These are phyloP conservation scores for Lepisosteus osseus DNA, from an alignment of 2,113 vertebrate genomes.

Conservation along the genomic window DNA sequence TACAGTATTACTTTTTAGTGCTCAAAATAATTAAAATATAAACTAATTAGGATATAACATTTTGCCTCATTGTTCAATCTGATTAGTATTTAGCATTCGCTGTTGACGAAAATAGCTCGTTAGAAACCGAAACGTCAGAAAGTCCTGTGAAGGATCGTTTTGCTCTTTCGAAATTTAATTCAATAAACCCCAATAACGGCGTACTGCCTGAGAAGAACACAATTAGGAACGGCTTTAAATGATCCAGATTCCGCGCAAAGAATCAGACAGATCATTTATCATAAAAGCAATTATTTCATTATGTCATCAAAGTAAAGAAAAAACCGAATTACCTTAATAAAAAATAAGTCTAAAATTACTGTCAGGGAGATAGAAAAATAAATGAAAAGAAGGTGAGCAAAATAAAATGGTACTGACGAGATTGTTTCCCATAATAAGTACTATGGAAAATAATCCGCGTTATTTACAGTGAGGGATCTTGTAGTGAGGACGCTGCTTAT, in stretches of 20 bases:
- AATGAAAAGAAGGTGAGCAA: not conserved
- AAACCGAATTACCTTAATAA: slow-evolving; percentile 10
- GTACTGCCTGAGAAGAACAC: slow-evolving; percentile 26
- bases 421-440: not conserved
- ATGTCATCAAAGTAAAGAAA: slow-evolving; percentile 18
- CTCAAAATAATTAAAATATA: slow-evolving; percentile 47
- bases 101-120: slow-evolving; percentile 35
- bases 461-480: not conserved
- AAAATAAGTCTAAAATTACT: slow-evolving; percentile 14
- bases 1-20: slow-evolving; percentile 37
- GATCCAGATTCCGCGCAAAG: slow-evolving; percentile 14
- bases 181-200: slow-evolving; percentile 33
- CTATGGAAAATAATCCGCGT: not conserved
- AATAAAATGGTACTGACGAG: not conserved
- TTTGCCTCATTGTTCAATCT: slow-evolving; percentile 39
- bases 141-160: slow-evolving; percentile 20
- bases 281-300: slow-evolving; percentile 35
- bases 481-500: too few species aligned
- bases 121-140: slow-evolving; percentile 10
- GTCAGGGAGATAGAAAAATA: not conserved
- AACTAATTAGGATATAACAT: slow-evolving; percentile 41
- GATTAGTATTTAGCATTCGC: slow-evolving; percentile 39
- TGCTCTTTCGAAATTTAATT: slow-evolving; percentile 34
- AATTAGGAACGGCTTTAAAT: slow-evolving; percentile 29
- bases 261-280: slow-evolving; percentile 30